Percentiles rank a stretch among this genome's conserved stretches.
These are phyloP conservation scores for Germaria angustata DNA, from an alignment of 2,888 invertebrate species.

Conservation along the genomic window DNA sequence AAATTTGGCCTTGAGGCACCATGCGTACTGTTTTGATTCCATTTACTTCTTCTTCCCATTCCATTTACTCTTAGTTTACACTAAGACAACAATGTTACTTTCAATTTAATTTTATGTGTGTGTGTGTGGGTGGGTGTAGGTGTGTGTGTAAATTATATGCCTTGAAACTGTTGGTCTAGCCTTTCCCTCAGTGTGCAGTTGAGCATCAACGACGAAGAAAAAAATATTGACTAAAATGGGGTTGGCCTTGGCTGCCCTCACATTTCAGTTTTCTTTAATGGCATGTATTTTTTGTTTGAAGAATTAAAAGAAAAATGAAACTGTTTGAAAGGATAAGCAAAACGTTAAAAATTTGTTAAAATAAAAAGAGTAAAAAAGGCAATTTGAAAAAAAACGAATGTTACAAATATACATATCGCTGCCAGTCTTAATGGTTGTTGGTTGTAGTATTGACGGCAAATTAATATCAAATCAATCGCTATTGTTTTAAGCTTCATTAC, in stretches of 20 bases:
- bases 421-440: not conserved
- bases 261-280: not conserved
- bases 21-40: too few relatives aligned
- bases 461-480: slow-evolving; percentile 32
- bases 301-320: slow-evolving; percentile 7
- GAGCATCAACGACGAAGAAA: too few relatives aligned
- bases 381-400: not conserved
- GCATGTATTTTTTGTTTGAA: not conserved
- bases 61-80: too few relatives aligned
- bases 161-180: too few relatives aligned
- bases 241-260: not conserved
- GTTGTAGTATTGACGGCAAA: not conserved
- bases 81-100: too few relatives aligned
- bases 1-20: too few relatives aligned
- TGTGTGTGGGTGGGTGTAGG: too few relatives aligned
- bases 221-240: slow-evolving; percentile 26
- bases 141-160: too few relatives aligned
- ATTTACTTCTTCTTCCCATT: too few relatives aligned
- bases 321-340: not conserved
- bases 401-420: too few relatives aligned
- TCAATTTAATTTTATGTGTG: too few relatives aligned
- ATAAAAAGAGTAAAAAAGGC: not conserved
- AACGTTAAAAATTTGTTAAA: not conserved
- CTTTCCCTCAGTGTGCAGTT: too few relatives aligned
- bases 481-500: slow-evolving; percentile 44